Evolutionary conservation across 2,888 invertebrate genomes (phyloP), one percentile per base, ranked within the genome.

Genomic region (Timema cristinae): DNA sequence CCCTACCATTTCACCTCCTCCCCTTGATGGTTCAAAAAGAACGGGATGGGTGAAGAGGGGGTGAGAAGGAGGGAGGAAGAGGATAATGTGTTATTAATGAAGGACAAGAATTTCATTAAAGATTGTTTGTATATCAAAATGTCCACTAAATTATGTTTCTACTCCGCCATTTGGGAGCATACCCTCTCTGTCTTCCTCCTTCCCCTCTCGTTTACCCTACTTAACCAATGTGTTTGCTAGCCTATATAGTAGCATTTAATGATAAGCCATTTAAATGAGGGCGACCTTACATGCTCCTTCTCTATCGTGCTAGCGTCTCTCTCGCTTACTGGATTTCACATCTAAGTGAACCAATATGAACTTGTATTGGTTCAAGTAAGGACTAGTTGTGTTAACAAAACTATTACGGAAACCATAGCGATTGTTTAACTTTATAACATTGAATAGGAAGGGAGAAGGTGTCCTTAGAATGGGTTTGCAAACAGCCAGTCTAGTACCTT

Each of bases 21-120:
- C 32, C 32, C 32, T 32, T 32, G 32, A 32, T 32, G 32, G 32
- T 32, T 4, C 70, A 50, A 70, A 61, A 70, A 66, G 70, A 32
- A 32, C 32, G 32, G 32, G 32, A 32, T 32, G 32, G 32, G 32
- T 32, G 32, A 32, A 32, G 32, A 32, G 32, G 32, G 32, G 32
- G 32, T 32, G 32, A 32, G 32, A 66, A 67, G 73, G 68, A 66
- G 67, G 70, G 70, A 68, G 70, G 73, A 70, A 70, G 66, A 67
- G 75, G 75, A 75, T 86, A 87, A 87, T 86, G 86, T 84, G 85
- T 86, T 86, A 87, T 87, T 87, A 87, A 87, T 87, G 87, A 87
- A 86, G 86, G 85, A 84, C 86, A 86, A 86, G 87, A 86, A 87
- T 87, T 86, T 87, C 86, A 87, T 87, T 87, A 85, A 85, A 85